These are phyloP conservation scores for Actinemys pallida DNA, from an alignment of 2,113 vertebrate species.

Conservation along the genomic window DNA sequence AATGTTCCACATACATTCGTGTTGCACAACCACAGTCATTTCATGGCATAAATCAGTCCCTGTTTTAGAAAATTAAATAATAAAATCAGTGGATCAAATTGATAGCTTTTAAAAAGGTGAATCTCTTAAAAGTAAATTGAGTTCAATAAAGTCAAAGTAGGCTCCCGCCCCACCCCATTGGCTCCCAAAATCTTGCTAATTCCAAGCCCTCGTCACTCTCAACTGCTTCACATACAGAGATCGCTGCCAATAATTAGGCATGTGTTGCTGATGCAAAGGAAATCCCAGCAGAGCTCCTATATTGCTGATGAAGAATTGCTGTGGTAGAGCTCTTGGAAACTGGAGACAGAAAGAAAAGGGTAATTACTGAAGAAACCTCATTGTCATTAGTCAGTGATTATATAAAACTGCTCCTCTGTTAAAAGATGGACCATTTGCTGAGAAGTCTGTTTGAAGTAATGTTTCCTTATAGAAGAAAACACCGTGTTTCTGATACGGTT, in stretches of 20 bases:
- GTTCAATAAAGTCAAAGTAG: slow-evolving; percentile 40
- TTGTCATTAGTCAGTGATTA: slow-evolving; percentile 21
- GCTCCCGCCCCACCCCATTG: not conserved
- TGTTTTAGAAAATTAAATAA: not conserved
- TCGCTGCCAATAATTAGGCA: slow-evolving; percentile 53
- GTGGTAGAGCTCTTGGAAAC: slow-evolving; percentile 37
- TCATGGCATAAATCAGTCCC: not conserved
- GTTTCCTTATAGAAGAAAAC: not conserved
- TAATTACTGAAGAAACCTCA: slow-evolving; percentile 22
- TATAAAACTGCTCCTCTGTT: not conserved
- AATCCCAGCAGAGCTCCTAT: not conserved
- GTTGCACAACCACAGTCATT: not conserved
- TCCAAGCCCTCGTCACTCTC: slow-evolving; percentile 27
- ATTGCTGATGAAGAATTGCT: slow-evolving; percentile 26
- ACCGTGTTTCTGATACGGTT: not conserved
- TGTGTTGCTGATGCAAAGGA: slow-evolving; percentile 50
- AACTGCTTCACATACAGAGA: slow-evolving; percentile 48
- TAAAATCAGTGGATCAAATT: slow-evolving; percentile 6
- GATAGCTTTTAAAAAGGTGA: slow-evolving; percentile 3
- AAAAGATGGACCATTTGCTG: not conserved
- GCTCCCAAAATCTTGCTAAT: slow-evolving; percentile 36
- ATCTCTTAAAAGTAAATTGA: slow-evolving; percentile 55
- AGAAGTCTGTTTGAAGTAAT: not conserved
- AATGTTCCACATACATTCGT: not conserved
- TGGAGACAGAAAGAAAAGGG: not conserved